Base-by-base conservation (phyloP, 2,113 vertebrate genomes). In the Bubo bubo region DNA sequence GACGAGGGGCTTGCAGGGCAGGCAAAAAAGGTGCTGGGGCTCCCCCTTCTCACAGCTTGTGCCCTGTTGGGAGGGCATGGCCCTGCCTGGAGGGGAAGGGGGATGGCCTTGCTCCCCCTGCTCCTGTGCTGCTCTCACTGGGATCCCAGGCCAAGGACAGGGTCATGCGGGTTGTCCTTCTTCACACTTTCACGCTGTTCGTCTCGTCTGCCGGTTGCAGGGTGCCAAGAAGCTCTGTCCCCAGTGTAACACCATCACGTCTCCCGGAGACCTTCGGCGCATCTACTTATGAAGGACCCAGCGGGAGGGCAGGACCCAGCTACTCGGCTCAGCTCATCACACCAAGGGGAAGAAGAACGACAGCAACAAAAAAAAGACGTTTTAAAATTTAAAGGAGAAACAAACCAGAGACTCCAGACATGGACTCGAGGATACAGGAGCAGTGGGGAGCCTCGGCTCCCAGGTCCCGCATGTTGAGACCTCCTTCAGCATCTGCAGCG, bases 221-320 rank as follows among this genome's bases (percentile, higher is more conserved):
- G 99, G 99, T 88, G 99, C 99, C 97, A 99, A 99, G 99, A 99
- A 99, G 98, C 98, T 99, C 63, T 99, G 99, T 97, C 99, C 99
- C 70, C 99, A 99, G 98, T 99, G 99, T 97, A 99, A 99, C 98
- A 99, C 99, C 98, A 99, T 99, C 99, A 99, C 99, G 12, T 99
- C 99, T 20, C 99, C 99, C 0, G 99, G 99, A 97, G 99, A 99
- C 98, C 99, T 99, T 94, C 98, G 99, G 91, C 99, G 99, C 87
- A 99, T 99, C 97, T 99, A 99, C 98, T 99, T 99, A 99, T 99
- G 99, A 99, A 98, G 97, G 83, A 87, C 37, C 75, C 86, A 64
- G 79, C 37, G 0, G 91, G 92, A 96, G 80, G 84, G 91, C 14
- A 0, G 93, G 88, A 95, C 92, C 70, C 82, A 60, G 97, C 92